Evolutionary conservation across 2,113 vertebrate genomes (phyloP).

Genomic region (Alosa alosa): DNA sequence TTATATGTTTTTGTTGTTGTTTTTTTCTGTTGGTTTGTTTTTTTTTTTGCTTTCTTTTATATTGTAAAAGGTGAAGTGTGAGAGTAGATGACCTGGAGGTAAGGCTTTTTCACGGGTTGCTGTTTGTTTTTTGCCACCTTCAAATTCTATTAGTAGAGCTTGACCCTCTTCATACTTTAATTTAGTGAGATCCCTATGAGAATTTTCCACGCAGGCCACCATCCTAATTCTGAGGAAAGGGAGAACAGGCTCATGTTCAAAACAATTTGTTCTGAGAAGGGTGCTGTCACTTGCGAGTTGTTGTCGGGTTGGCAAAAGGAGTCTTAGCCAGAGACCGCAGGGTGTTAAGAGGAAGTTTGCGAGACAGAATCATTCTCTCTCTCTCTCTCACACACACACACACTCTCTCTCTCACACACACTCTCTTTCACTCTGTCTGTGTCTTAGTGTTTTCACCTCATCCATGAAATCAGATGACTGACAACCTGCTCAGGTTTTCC

Average conservation of each 20-base stretch:
- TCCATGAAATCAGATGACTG: not conserved
- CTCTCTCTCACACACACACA: not conserved
- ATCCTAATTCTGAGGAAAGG: not conserved
- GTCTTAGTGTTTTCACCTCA: not conserved
- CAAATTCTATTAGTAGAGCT: not conserved
- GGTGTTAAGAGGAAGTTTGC: not conserved
- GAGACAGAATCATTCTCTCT: not conserved
- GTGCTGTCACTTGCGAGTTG: not conserved
- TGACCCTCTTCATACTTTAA: not conserved
- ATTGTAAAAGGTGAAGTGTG: conserved; percentile 41
- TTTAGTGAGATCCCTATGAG: not conserved
- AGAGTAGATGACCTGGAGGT: conserved; percentile 11
- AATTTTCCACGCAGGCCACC: not conserved
- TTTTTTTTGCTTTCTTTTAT: conserved; percentile 50
- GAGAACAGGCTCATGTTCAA: not conserved
- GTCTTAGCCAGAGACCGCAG: not conserved
- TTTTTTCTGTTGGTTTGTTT: conserved; percentile 17
- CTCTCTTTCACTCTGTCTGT: not conserved
- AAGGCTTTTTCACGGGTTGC: conserved; percentile 25
- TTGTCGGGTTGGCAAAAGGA: not conserved
- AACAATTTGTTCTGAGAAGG: not conserved
- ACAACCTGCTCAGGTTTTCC: not conserved
- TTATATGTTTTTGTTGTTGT: conserved; percentile 24
- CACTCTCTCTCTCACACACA: not conserved
- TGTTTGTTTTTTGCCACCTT: not conserved